Evolutionary conservation across 2,888 invertebrate species (phyloP).

Genomic region (Iphiclides podalirius): DNA sequence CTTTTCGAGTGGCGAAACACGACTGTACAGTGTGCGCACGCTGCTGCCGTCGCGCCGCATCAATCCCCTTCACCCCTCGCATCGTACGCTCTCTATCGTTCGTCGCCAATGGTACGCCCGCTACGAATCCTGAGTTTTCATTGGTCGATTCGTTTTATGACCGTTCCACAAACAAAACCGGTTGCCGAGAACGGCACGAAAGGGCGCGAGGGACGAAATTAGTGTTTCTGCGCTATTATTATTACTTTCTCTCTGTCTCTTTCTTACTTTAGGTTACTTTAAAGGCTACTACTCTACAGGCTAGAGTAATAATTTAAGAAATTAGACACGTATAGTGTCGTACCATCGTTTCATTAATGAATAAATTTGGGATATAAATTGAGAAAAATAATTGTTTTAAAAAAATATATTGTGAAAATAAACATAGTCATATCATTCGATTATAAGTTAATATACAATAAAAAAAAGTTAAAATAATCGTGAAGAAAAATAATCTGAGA

Average conservation of each 20-base stretch:
- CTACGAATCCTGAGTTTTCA: constrained; percentile 43
- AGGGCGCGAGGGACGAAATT: constrained; percentile 75
- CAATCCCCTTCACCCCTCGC: constrained; percentile 55
- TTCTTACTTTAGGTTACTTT: constrained; percentile 33
- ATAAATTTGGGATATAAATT: too few relatives aligned
- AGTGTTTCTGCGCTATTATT: constrained; percentile 52
- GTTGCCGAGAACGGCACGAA: constrained; percentile 70
- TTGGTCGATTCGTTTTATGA: constrained; percentile 64
- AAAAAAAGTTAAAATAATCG: too few relatives aligned
- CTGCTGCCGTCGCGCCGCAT: constrained; percentile 52
- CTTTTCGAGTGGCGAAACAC: constrained; percentile 73
- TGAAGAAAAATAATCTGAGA: too few relatives aligned
- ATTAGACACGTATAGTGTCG: too few relatives aligned
- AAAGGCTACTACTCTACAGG: too few relatives aligned
- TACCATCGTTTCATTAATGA: too few relatives aligned
- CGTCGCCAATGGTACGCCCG: constrained; percentile 72
- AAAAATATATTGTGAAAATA: too few relatives aligned
- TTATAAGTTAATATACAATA: too few relatives aligned
- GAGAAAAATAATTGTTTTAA: too few relatives aligned
- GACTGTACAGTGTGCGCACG: constrained; percentile 57
- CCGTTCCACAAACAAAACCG: constrained; percentile 75
- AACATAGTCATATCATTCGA: too few relatives aligned
- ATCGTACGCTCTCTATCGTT: constrained; percentile 51
- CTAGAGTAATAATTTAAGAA: too few relatives aligned
- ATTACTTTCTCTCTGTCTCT: constrained; percentile 52